Evolutionary conservation across 1,140 invertebrate species (phyloP), one percentile per base, ranked within the genome.

Genomic region (Sycophila sp.): DNA sequence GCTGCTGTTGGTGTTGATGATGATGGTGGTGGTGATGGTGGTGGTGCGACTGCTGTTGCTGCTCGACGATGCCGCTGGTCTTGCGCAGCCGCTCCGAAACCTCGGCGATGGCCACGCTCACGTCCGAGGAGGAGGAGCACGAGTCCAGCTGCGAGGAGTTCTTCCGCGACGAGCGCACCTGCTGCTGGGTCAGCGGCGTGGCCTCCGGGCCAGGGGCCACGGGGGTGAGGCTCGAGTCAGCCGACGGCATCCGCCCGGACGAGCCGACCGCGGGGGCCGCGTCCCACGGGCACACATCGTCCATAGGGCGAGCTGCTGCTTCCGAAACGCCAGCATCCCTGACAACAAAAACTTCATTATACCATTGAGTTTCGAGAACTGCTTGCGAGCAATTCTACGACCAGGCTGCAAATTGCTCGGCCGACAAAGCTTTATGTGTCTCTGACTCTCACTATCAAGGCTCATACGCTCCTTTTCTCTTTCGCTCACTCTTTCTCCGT

Each of bases 111-210:
- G 88, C 87, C n/a, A 87, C 83, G 77, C 90, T 92, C 62, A 91
- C 88, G 79, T 94, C 92, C 3, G 92, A 93, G 2, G 92, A 93
- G 2, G 92, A 93, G 77, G 88, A 89, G 69, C 85, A 88, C 15
- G 87, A 89, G 72, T 90, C 88, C 34, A 89, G 55, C 72, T 89
- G 88, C 10, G 81, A 81, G 0, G 88, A 89, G 73, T 89, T 90
- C 73, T 89, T 89, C 0, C 88, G 81, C 7, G 88, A 88, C 8
- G 74, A 73, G 17, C 76, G 66, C 8, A 32, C 4, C 67, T 53
- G 82, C 80, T 76, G 63, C 75, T 70, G 74, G 75, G 47, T 60
- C 58, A 69, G 64, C 73, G 71, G 62, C 58, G n/a, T n/a, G n/a
- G n/a, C n/a, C n/a, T n/a, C 77, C 78, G 71, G 76, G 77, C 72